Percentiles rank a stretch among this genome's conserved stretches.
Evolutionary conservation across 1,140 invertebrate genomes (phyloP).

Genomic region (Nephila pilipes): DNA sequence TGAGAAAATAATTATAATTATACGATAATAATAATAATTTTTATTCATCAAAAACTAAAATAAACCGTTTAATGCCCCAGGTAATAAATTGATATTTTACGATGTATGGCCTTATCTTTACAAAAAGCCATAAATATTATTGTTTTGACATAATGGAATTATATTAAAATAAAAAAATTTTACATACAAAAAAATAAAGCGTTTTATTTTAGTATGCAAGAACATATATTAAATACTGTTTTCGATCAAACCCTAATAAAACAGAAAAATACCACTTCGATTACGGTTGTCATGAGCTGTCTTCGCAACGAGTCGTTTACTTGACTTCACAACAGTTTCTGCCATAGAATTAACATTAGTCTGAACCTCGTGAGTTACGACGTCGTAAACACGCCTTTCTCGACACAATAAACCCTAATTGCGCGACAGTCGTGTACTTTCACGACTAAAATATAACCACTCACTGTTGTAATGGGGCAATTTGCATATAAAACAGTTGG

Average conservation of each 20-base stretch:
- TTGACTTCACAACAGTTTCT: not conserved
- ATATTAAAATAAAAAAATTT: too few relatives aligned
- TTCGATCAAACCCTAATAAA: not conserved
- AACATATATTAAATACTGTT: too few relatives aligned
- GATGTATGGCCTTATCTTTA: too few relatives aligned
- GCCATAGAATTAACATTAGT: constrained; percentile 4
- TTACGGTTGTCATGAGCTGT: not conserved
- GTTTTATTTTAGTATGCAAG: too few relatives aligned
- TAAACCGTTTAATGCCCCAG: too few relatives aligned
- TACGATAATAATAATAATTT: too few relatives aligned
- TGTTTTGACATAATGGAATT: too few relatives aligned
- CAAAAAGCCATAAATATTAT: too few relatives aligned
- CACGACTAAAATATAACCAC: constrained; percentile 8
- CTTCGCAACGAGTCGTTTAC: not conserved
- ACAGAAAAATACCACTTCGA: not conserved
- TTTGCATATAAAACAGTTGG: not conserved
- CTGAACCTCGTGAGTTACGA: not conserved
- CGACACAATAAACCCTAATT: constrained; percentile 16
- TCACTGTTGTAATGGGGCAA: not conserved
- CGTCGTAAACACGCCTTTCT: constrained; percentile 18
- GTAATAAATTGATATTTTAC: too few relatives aligned
- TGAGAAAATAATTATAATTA: too few relatives aligned
- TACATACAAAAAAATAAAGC: too few relatives aligned
- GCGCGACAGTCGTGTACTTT: not conserved
- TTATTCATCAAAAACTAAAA: too few relatives aligned